Base-by-base conservation (phyloP, 2,113 vertebrate genomes). In the Lampris incognitus region DNA sequence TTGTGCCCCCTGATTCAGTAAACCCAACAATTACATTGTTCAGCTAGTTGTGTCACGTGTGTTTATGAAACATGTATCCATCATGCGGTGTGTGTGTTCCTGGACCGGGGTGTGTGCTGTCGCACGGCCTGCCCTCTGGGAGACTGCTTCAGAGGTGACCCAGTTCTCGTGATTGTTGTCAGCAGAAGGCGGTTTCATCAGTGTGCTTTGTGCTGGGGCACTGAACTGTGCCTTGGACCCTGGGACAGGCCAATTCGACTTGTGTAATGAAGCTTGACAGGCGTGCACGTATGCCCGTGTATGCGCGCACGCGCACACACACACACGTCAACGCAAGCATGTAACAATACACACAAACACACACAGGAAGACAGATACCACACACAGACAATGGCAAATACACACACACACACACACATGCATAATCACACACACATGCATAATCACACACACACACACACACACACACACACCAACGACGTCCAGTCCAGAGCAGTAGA, bases 71-170 rank as follows among this genome's bases (percentile, higher is more conserved):
- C 7, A 49, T 1, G 6, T 72, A 55, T 76, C 82, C 82, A 54
- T 79, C 24, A 24, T 24, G 24, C 24, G 24, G 82, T 80, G 78
- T 24, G 68, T 10, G 7, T 1, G 46, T 76, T 83, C 87, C 83
- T 44, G 48, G 70, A 56, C 88, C 48, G 57, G 84, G 85, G 67
- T 79, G 82, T 82, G 78, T 69, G 75, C 68, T 66, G 74, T 66
- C 72, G 36, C 56, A 37, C 78, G n/a, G 55, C 66, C 69, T 40
- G 64, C 88, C 91, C 87, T 92, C 81, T 48, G 87, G 87, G 90
- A 84, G 51, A 70, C 63, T 70, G 85, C 86, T 83, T 82, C 89
- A 86, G 89, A 93, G 91, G 91, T 92, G 93, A 93, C 93, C 92
- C 89, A 94, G 54, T 92, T 93, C 87, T 75, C 79, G 82, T 90